A percentile compares a stretch with the other conserved stretches of the same genome.
These are phyloP conservation scores for Patella vulgata DNA, from an alignment of 1,140 invertebrate species.

Conservation along the genomic window DNA sequence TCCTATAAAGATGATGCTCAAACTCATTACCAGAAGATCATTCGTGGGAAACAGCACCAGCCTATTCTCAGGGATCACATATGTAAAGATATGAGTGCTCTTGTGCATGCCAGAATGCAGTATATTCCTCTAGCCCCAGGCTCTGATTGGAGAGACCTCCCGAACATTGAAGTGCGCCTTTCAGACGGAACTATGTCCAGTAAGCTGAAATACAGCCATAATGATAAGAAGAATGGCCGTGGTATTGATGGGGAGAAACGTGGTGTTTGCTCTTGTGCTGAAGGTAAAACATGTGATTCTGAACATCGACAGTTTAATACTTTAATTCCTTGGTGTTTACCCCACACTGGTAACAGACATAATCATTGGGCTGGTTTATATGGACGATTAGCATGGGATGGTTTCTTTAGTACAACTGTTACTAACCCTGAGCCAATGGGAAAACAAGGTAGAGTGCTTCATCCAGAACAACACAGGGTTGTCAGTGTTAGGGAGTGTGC, in stretches of 20 bases:
- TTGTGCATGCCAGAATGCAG: slow-evolving; percentile 82
- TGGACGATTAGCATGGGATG: slow-evolving; percentile 84
- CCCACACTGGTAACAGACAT: slow-evolving; percentile 87
- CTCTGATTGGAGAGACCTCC: slow-evolving; percentile 88
- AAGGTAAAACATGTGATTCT: slow-evolving; percentile 74
- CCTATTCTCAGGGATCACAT: slow-evolving; percentile 79
- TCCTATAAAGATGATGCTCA: slow-evolving; percentile 78
- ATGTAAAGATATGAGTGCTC: slow-evolving; percentile 84
- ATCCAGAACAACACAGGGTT: slow-evolving; percentile 83
- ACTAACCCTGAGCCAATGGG: slow-evolving; percentile 90
- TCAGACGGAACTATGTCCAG: slow-evolving; percentile 77
- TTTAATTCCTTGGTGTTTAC: slow-evolving; percentile 89
- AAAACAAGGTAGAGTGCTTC: slow-evolving; percentile 85
- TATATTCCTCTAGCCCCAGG: slow-evolving; percentile 80
- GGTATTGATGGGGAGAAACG: slow-evolving; percentile 72
- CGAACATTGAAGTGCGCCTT: slow-evolving; percentile 79
- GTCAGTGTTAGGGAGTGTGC: slow-evolving; percentile 89
- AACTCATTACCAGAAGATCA: slow-evolving; percentile 81
- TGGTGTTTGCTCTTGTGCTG: slow-evolving; percentile 84
- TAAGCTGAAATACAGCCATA: slow-evolving; percentile 78
- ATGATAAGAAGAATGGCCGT: slow-evolving; percentile 78
- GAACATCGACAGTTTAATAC: slow-evolving; percentile 84
- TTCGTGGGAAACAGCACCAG: slow-evolving; percentile 73
- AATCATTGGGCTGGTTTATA: slow-evolving; percentile 85
- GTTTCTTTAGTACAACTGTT: slow-evolving; percentile 84